Conservation (phyloP, 2,888 invertebrate genomes). For the Thereva nobilitata region DNA sequence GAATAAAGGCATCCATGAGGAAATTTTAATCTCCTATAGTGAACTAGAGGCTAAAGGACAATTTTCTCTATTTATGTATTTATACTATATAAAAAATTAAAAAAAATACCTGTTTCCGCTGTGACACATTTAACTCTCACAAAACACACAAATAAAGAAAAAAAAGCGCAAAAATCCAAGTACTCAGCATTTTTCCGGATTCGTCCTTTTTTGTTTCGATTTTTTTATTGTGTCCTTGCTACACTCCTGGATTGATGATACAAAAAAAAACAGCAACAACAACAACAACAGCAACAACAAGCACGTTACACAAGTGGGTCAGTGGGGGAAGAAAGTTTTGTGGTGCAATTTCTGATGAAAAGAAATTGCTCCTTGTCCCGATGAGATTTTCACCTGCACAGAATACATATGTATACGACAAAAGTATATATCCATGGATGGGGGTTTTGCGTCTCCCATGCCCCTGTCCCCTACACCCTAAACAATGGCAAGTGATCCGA, state of each 20-base stretch:
- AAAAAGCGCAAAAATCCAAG: slow-evolving; percentile 13
- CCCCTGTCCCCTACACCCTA: too few relatives aligned
- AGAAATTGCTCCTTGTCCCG: slow-evolving; percentile 13
- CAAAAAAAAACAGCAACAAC: too few relatives aligned
- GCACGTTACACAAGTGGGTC: slow-evolving; percentile 30
- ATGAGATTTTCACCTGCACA: slow-evolving; percentile 33
- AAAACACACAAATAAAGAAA: slow-evolving; percentile 3
- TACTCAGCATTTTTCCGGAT: background rate
- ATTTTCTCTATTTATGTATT: slow-evolving; percentile 4
- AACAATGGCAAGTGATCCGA: too few relatives aligned
- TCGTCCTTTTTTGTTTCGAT: slow-evolving; percentile 18
- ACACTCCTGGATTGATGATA: too few relatives aligned
- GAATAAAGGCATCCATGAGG: slow-evolving; percentile 29
- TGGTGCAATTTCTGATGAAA: slow-evolving; percentile 15
- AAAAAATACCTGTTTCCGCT: slow-evolving; percentile 5
- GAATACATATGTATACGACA: background rate
- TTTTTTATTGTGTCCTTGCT: background rate
- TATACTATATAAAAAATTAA: too few relatives aligned
- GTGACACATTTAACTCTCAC: slow-evolving; percentile 27
- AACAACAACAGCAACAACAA: too few relatives aligned
- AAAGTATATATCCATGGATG: too few relatives aligned
- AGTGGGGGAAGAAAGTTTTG: slow-evolving; percentile 26
- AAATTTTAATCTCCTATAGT: slow-evolving; percentile 31
- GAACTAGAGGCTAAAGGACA: slow-evolving; percentile 14
- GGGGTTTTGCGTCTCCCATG: too few relatives aligned